Base-by-base conservation (phyloP, 2,888 invertebrate species). In the Ametastegia equiseti region DNA sequence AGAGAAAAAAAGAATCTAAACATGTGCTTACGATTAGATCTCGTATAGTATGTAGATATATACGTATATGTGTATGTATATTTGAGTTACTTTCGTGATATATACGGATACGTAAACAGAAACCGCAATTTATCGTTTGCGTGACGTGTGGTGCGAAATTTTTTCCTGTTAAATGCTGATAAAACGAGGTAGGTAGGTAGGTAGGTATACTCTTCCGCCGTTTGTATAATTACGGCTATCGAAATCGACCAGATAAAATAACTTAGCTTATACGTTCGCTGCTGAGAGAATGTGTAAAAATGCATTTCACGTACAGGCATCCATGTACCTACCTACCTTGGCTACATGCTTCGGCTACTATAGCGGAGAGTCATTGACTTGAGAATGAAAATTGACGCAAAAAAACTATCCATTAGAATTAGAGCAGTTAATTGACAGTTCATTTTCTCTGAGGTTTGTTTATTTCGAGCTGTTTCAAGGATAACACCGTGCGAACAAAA, bases 231-330 rank as follows among this genome's bases (percentile, higher is more conserved):
- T 15, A 11, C 39, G 39, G 19, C 19, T 39, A 67, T 67, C 65
- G 23, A 67, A 67, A 67, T 67, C 65, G 39, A 39, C 19, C n/a
- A 67, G 65, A 67, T 67, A 67, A 39, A 67, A 67, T 67, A 67
- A 67, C 39, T 39, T 67, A 36, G 39, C 65, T 7, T 3, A 11
- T 54, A 54, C 36, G 65, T 9, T 39, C 19, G 65, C 65, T 67
- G 36, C 7, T 7, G 3, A 15, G 39, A 1, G 39, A 67, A 67
- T 39, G 65, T 67, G 39, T 67, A 67, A 11, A 36, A 71, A 71
- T 71, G 71, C 71, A 30, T 71, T 27, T 71, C 45, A 71, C 45
- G 71, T 47, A 39, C 9, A n/a, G n/a, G 42, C 42, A 42, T 42
- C 42, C n/a, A n/a, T n/a, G n/a, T n/a, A 42, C 42, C 42, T 42